Conservation (phyloP, 2,888 invertebrate species). For the Cylindroiulus punctatus region DNA sequence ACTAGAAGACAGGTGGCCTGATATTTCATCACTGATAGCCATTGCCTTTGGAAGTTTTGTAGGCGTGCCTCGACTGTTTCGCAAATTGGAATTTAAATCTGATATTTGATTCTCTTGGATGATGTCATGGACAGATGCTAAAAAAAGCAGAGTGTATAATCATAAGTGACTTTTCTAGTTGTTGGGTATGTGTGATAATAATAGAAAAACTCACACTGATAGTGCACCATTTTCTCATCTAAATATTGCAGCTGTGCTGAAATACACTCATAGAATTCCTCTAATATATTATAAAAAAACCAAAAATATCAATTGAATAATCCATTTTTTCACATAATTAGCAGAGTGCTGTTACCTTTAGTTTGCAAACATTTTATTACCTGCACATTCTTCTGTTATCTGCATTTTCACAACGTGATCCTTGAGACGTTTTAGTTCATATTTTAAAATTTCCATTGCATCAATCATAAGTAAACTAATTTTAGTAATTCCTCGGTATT, state of each 20-base stretch:
- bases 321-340: no score
- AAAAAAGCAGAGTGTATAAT: background rate
- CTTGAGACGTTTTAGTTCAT: background rate
- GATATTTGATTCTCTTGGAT: constrained; percentile 16
- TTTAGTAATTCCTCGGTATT: constrained; percentile 21
- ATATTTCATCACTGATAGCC: background rate
- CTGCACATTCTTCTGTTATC: constrained; percentile 26
- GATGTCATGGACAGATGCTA: background rate
- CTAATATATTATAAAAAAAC: background rate
- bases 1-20: background rate
- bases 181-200: background rate
- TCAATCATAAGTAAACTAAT: background rate
- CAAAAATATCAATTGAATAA: background rate
- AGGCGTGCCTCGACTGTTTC: background rate
- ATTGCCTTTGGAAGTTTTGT: background rate
- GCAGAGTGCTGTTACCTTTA: no score
- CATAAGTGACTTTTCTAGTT: background rate
- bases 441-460: constrained; percentile 29
- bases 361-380: background rate
- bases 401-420: constrained; percentile 26
- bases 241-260: constrained; percentile 4
- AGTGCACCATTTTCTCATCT: background rate
- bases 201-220: background rate
- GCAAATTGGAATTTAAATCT: background rate
- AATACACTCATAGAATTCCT: constrained; percentile 16